A percentile compares a stretch with the other conserved stretches of the same genome.
Conservation (phyloP, 2,888 invertebrate species). For the Drosophila rellima region DNA sequence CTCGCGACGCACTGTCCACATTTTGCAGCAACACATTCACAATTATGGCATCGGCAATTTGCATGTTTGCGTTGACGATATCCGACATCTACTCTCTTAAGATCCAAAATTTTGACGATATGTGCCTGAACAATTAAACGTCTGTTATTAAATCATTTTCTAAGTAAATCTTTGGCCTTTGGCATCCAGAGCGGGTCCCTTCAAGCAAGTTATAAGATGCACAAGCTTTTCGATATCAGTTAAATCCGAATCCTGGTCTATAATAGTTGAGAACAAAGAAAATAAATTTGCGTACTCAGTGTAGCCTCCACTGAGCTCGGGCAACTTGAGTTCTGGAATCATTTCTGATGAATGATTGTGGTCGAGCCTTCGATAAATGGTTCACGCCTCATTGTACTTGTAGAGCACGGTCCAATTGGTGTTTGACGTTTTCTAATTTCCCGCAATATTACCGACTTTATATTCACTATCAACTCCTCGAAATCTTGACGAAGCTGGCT, state of each 20-base stretch:
- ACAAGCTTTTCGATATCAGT: not conserved
- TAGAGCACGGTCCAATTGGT: not conserved
- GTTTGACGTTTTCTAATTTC: not conserved
- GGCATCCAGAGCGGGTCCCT: not conserved
- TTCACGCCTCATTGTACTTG: not conserved
- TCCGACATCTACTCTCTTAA: not conserved
- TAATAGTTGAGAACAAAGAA: not conserved
- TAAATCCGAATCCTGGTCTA: not conserved
- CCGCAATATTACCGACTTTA: not conserved
- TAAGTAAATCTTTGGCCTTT: not conserved
- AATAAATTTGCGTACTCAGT: not conserved
- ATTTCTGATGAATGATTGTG: not conserved
- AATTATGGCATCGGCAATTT: slow-evolving; percentile 1
- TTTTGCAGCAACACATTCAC: not conserved
- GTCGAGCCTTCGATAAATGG: not conserved
- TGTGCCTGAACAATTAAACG: not conserved
- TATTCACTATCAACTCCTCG: not conserved
- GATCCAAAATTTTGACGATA: not conserved
- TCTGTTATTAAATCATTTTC: not conserved
- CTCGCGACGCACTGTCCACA: not conserved
- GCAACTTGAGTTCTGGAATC: not conserved
- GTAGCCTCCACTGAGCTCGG: slow-evolving; percentile 1
- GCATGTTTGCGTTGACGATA: not conserved
- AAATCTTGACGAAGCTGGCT: not conserved
- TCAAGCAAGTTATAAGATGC: not conserved